phyloP scores from a whole-genome alignment of 2,888 invertebrate genomes.

The Nephrotoma flavescens region DNA sequence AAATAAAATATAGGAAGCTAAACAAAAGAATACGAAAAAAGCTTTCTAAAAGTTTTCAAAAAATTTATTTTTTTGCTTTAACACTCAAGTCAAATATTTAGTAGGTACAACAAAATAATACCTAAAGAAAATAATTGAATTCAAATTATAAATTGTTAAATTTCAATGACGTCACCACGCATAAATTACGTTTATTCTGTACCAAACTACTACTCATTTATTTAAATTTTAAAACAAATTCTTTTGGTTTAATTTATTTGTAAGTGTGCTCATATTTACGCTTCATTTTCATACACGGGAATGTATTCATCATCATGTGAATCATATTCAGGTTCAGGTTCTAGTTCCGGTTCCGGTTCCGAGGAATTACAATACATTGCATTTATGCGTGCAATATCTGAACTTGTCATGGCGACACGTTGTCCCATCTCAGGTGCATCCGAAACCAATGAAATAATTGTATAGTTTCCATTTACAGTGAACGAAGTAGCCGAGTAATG shows the following conservation, averaged over 20 bases:
- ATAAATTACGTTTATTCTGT: neutral
- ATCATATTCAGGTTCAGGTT: neutral
- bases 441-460: slow-evolving; percentile 40
- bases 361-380: slow-evolving; percentile 24
- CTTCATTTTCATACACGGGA: no score
- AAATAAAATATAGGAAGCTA: neutral
- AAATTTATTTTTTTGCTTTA: neutral
- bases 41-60: neutral
- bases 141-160: neutral
- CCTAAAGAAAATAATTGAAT: neutral
- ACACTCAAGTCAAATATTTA: neutral
- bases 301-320: neutral
- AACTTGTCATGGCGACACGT: slow-evolving; percentile 19
- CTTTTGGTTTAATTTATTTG: no score
- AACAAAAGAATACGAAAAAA: neutral
- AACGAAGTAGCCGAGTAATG: slow-evolving; percentile 62
- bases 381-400: slow-evolving; percentile 19
- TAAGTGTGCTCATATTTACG: no score
- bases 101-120: no score
- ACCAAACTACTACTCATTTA: neutral
- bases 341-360: neutral
- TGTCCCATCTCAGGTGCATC: slow-evolving; percentile 20
- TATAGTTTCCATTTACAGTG: slow-evolving; percentile 49
- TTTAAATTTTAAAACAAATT: no score
- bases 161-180: neutral